Conservation (phyloP, 2,888 invertebrate species). For the Apamea epomidion region DNA sequence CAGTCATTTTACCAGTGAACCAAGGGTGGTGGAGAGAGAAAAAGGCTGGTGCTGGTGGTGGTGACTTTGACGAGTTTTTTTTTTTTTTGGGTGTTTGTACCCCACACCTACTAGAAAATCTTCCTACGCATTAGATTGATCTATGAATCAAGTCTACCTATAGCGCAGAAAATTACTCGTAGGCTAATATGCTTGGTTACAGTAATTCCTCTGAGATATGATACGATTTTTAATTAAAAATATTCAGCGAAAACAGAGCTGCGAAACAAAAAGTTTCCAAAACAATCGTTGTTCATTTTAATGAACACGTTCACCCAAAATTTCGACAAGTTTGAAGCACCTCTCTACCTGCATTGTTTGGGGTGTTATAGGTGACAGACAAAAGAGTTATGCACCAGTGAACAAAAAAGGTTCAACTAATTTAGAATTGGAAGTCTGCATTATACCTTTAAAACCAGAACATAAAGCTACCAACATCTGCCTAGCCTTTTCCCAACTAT, state of each 20-base stretch:
- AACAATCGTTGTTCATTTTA: conserved; percentile 38
- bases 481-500: too few species aligned
- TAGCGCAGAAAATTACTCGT: too few species aligned
- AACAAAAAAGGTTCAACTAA: neutral
- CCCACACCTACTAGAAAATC: too few species aligned
- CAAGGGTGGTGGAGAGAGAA: too few species aligned
- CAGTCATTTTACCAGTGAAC: too few species aligned
- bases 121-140: too few species aligned
- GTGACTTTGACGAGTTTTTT: too few species aligned
- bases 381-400: conserved; percentile 1
- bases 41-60: too few species aligned
- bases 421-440: neutral
- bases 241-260: neutral
- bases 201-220: neutral
- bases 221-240: neutral
- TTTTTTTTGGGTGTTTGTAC: too few species aligned
- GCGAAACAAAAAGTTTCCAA: conserved; percentile 22
- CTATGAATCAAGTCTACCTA: too few species aligned
- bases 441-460: neutral
- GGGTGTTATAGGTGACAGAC: neutral
- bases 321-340: conserved; percentile 12
- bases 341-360: neutral
- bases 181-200: too few species aligned
- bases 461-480: too few species aligned
- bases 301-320: conserved; percentile 38